phyloP scores from a whole-genome alignment of 2,888 invertebrate genomes.

The Philereme vetulata region DNA sequence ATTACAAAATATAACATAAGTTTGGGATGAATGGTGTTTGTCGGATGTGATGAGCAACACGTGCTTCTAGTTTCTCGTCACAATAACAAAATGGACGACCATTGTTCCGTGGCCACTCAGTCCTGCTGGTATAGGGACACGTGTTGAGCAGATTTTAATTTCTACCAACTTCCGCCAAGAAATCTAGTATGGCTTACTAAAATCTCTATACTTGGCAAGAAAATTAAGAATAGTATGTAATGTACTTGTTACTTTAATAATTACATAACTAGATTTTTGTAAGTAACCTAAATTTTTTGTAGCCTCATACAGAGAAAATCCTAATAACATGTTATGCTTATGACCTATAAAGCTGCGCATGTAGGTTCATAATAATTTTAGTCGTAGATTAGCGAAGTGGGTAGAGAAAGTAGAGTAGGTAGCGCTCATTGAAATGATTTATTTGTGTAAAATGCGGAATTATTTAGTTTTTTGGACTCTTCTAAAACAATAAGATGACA shows the following conservation, averaged over 20 bases:
- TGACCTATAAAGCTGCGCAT: slow-evolving; percentile 7
- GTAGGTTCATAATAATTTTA: no score
- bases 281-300: slow-evolving; percentile 18
- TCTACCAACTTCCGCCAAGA: slow-evolving; percentile 47
- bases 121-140: slow-evolving; percentile 58
- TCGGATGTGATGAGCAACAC: slow-evolving; percentile 66
- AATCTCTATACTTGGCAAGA: background rate
- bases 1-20: slow-evolving; percentile 11
- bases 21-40: slow-evolving; percentile 43
- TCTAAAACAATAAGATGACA: no score
- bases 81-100: slow-evolving; percentile 71
- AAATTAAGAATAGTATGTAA: background rate
- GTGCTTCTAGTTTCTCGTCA: slow-evolving; percentile 67
- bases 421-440: no score
- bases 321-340: slow-evolving; percentile 11
- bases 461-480: no score
- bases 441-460: no score
- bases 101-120: slow-evolving; percentile 64
- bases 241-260: background rate
- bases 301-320: slow-evolving; percentile 21
- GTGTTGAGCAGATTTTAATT: slow-evolving; percentile 73
- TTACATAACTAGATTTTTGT: background rate
- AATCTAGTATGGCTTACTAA: background rate
- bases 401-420: no score
- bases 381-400: no score